A percentile compares a stretch with the other conserved stretches of the same genome.
Conservation (phyloP, 2,113 vertebrate species). For the Candoia aspera region DNA sequence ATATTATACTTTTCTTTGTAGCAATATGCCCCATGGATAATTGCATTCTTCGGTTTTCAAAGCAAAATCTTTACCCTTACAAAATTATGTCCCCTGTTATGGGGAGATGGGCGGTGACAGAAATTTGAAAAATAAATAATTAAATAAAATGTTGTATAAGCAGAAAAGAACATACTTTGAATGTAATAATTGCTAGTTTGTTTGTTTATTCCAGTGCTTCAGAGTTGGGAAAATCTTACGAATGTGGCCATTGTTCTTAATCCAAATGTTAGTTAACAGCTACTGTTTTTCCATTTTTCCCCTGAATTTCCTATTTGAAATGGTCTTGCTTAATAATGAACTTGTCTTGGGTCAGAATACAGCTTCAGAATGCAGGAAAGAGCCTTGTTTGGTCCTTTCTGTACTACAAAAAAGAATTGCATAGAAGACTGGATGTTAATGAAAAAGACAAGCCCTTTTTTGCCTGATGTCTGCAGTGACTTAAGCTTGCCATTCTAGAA, state of each 20-base stretch:
- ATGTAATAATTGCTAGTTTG: neutral
- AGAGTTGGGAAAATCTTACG: neutral
- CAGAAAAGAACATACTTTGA: neutral
- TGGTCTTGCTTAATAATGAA: neutral
- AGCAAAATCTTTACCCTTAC: neutral
- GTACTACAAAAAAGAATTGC: neutral
- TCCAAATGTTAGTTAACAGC: neutral
- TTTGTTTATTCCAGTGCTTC: neutral
- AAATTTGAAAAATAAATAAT: too few relatives aligned
- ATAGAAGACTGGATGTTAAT: neutral
- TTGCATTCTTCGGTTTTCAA: neutral
- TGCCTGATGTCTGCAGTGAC: neutral
- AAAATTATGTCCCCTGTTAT: neutral
- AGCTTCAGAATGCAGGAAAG: neutral
- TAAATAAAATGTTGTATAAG: too few relatives aligned
- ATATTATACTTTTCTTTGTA: neutral
- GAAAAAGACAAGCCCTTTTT: neutral
- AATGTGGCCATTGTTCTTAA: neutral
- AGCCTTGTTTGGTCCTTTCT: neutral
- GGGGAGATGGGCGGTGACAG: too few relatives aligned
- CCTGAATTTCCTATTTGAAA: neutral
- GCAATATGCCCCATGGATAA: neutral
- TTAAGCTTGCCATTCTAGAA: neutral
- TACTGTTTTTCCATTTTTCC: neutral
- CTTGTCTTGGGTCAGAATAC: neutral